Percentiles rank a stretch among this genome's conserved stretches.
phyloP scores from a whole-genome alignment of 92 coral and sea anemone species.

The Epizoanthus rinbou region DNA sequence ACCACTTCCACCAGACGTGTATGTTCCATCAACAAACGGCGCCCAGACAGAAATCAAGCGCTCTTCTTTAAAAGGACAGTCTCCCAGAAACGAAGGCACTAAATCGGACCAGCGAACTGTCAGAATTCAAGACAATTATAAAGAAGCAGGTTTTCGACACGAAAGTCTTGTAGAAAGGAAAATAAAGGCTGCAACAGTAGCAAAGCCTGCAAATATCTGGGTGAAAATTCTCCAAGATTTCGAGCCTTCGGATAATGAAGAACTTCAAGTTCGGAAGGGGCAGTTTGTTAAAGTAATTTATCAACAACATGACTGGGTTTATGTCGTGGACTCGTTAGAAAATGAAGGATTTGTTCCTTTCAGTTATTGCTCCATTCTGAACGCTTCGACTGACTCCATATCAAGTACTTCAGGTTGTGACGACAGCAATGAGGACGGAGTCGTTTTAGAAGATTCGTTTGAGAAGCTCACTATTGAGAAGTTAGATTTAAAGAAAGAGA shows the following conservation, averaged over 20 bases:
- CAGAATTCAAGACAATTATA: conserved; percentile 54
- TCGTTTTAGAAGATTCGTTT: conserved; percentile 49
- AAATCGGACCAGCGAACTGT: conserved; percentile 70
- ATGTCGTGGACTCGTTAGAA: conserved; percentile 73
- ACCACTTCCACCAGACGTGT: conserved; percentile 68
- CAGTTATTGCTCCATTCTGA: conserved; percentile 67
- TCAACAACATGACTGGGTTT: conserved; percentile 87
- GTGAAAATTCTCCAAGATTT: conserved; percentile 68
- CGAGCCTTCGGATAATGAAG: conserved; percentile 69
- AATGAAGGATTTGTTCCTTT: conserved; percentile 80
- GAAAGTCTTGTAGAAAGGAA: conserved; percentile 70
- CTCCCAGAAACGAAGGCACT: conserved; percentile 50
- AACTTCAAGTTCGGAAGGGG: conserved; percentile 72
- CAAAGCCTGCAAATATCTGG: conserved; percentile 80
- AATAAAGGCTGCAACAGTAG: conserved; percentile 62
- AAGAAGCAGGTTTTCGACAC: conserved; percentile 57
- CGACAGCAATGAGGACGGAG: conserved; percentile 72
- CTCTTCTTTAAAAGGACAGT: conserved; percentile 77
- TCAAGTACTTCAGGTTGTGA: conserved; percentile 85
- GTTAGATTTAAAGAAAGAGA: conserved; percentile 25
- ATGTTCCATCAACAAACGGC: conserved; percentile 48
- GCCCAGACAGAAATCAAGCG: conserved; percentile 48
- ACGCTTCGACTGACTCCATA: conserved; percentile 63
- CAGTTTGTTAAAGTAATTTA: conserved; percentile 67
- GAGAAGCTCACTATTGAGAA: conserved; percentile 49